Percentiles rank a stretch among this genome's conserved stretches.
phyloP scores from a whole-genome alignment of 2,888 invertebrate species.

The Nysson spinosus region DNA sequence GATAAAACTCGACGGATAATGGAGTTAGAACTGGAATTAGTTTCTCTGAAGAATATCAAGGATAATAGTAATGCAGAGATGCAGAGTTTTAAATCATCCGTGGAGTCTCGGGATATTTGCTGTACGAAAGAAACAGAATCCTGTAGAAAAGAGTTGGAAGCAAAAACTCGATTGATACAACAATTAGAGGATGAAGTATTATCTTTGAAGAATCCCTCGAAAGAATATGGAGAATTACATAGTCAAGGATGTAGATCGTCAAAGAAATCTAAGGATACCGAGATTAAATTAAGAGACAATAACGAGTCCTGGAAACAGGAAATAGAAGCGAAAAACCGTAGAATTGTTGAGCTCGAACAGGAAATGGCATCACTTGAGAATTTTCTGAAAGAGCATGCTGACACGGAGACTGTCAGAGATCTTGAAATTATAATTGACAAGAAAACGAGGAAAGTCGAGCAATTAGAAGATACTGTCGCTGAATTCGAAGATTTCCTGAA shows the following conservation, averaged over 20 bases:
- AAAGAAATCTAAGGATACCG: slow-evolving; percentile 9
- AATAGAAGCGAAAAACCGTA: slow-evolving; percentile 77
- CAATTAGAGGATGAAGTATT: slow-evolving; percentile 35
- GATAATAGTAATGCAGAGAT: slow-evolving; percentile 60
- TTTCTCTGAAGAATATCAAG: slow-evolving; percentile 79
- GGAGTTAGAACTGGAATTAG: slow-evolving; percentile 80
- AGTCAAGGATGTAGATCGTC: not conserved
- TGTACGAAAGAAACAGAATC: slow-evolving; percentile 24
- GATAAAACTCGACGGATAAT: slow-evolving; percentile 79
- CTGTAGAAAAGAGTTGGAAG: slow-evolving; percentile 27
- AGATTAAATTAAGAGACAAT: not conserved
- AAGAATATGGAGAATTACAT: slow-evolving; percentile 1
- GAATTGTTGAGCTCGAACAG: slow-evolving; percentile 80
- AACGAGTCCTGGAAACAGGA: slow-evolving; percentile 44
- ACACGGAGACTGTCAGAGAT: slow-evolving; percentile 81
- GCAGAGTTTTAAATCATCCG: slow-evolving; percentile 8
- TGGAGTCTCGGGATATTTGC: slow-evolving; percentile 8
- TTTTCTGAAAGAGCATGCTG: slow-evolving; percentile 80
- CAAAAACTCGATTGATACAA: slow-evolving; percentile 23
- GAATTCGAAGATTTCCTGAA: slow-evolving; percentile 79
- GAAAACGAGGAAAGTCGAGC: slow-evolving; percentile 85
- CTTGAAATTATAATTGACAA: slow-evolving; percentile 80
- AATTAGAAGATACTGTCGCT: slow-evolving; percentile 85
- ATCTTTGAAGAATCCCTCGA: slow-evolving; percentile 3
- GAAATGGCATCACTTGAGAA: slow-evolving; percentile 80